phyloP scores from a whole-genome alignment of 2,888 invertebrate species.

The Nycteola revayana region DNA sequence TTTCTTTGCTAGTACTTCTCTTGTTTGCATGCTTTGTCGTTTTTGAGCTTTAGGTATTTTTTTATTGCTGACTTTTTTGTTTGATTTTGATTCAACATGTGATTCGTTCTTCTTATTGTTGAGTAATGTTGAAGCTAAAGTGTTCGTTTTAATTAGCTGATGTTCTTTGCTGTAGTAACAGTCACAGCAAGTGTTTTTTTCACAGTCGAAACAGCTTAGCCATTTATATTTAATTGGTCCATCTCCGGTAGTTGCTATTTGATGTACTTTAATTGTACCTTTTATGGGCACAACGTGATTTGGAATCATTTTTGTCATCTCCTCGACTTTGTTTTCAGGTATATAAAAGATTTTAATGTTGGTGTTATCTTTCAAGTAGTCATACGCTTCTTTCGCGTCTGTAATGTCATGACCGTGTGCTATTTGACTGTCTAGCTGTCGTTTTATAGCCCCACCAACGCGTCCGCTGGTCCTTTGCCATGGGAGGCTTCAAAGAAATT shows the following conservation, averaged over 20 bases:
- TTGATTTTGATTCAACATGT: too few species aligned
- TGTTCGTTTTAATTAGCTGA: too few species aligned
- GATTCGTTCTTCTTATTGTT: too few species aligned
- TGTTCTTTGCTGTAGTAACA: conserved; percentile 10
- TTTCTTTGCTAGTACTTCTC: too few species aligned
- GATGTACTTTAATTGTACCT: conserved; percentile 11
- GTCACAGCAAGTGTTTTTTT: conserved; percentile 9
- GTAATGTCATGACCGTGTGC: conserved; percentile 8
- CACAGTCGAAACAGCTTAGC: conserved; percentile 10
- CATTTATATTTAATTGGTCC: conserved; percentile 9
- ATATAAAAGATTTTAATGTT: conserved; percentile 11
- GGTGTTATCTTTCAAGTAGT: conserved; percentile 3
- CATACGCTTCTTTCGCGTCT: conserved; percentile 8
- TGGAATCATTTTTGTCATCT: conserved; percentile 10
- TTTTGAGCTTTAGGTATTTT: conserved; percentile 2
- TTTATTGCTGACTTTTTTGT: too few species aligned
- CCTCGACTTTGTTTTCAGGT: conserved; percentile 6
- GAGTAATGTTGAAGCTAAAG: too few species aligned
- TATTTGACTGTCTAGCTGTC: conserved; percentile 8
- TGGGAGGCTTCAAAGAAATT: conserved; percentile 17
- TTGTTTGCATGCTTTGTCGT: too few species aligned
- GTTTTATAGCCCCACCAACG: conserved; percentile 18
- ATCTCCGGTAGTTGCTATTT: conserved; percentile 6
- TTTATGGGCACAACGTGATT: conserved; percentile 8
- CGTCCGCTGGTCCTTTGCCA: conserved; percentile 24